These are phyloP conservation scores for Eurois occulta DNA, from an alignment of 2,888 invertebrate genomes.

Conservation along the genomic window DNA sequence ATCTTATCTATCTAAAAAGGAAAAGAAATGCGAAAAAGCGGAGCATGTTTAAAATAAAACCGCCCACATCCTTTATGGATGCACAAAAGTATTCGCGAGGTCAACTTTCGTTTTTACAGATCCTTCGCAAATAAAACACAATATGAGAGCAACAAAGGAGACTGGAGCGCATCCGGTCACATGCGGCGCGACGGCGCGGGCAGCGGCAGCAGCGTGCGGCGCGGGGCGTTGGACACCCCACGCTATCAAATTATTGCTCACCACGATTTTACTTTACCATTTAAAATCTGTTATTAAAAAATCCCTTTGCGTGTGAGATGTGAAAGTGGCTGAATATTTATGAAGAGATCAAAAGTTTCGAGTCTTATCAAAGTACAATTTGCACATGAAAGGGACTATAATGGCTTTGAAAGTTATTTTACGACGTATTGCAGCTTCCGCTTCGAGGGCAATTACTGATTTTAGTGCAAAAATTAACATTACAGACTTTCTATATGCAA, in stretches of 20 bases:
- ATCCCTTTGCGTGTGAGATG: slow-evolving; percentile 79
- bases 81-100: slow-evolving; percentile 72
- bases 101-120: slow-evolving; percentile 84
- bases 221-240: slow-evolving; percentile 63
- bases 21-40: slow-evolving; percentile 60
- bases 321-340: slow-evolving; percentile 87
- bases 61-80: slow-evolving; percentile 63
- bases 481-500: slow-evolving; percentile 79
- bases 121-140: slow-evolving; percentile 78
- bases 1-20: slow-evolving; percentile 59
- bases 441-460: slow-evolving; percentile 71
- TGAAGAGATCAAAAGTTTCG: slow-evolving; percentile 79
- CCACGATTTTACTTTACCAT: slow-evolving; percentile 69
- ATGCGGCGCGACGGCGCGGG: slow-evolving; percentile 34
- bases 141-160: slow-evolving; percentile 79
- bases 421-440: slow-evolving; percentile 72
- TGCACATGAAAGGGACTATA: slow-evolving; percentile 78
- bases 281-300: slow-evolving; percentile 71
- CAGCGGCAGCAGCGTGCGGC: not conserved
- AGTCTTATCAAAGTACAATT: slow-evolving; percentile 79
- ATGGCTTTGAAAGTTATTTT: slow-evolving; percentile 84
- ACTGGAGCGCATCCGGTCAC: slow-evolving; percentile 73
- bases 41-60: slow-evolving; percentile 68
- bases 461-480: slow-evolving; percentile 74
- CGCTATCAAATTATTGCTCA: slow-evolving; percentile 70